Evolutionary conservation across 2,797 vertebrate species (phyloP).

Genomic region (Cephalopachus bancanus): DNA sequence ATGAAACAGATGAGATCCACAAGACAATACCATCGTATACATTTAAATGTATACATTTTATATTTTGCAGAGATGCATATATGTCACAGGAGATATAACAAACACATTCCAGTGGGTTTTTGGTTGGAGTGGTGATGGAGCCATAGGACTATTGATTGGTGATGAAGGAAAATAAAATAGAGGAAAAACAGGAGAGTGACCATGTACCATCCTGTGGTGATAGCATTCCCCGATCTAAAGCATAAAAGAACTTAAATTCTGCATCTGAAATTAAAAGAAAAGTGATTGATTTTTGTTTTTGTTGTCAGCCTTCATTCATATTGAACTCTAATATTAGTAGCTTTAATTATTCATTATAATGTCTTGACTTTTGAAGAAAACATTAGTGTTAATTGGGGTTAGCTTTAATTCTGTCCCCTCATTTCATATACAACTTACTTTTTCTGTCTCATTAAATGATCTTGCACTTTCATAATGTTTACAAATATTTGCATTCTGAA

Average conservation of each 20-base stretch:
- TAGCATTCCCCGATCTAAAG: neutral
- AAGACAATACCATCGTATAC: neutral
- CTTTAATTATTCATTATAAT: neutral
- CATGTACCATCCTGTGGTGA: neutral
- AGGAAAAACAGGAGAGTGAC: neutral
- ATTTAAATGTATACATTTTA: neutral
- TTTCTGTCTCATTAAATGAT: neutral
- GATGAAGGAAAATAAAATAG: slow-evolving; percentile 9
- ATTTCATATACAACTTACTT: slow-evolving; percentile 5
- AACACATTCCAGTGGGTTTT: slow-evolving; percentile 9
- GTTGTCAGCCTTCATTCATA: neutral
- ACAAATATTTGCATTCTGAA: slow-evolving; percentile 20
- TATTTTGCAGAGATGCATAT: neutral
- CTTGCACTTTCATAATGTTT: neutral
- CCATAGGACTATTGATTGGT: neutral
- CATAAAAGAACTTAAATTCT: neutral
- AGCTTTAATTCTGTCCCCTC: neutral
- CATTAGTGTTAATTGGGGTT: neutral
- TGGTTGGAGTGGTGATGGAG: neutral
- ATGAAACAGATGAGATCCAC: neutral
- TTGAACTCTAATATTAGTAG: neutral
- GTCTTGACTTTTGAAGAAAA: slow-evolving; percentile 17
- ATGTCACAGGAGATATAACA: neutral
- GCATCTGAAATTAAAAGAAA: slow-evolving; percentile 26
- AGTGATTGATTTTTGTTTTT: slow-evolving; percentile 20